A percentile compares a stretch with the other conserved stretches of the same genome.
Evolutionary conservation across 1,140 invertebrate genomes (phyloP).

Genomic region (Chionoecetes opilio): DNA sequence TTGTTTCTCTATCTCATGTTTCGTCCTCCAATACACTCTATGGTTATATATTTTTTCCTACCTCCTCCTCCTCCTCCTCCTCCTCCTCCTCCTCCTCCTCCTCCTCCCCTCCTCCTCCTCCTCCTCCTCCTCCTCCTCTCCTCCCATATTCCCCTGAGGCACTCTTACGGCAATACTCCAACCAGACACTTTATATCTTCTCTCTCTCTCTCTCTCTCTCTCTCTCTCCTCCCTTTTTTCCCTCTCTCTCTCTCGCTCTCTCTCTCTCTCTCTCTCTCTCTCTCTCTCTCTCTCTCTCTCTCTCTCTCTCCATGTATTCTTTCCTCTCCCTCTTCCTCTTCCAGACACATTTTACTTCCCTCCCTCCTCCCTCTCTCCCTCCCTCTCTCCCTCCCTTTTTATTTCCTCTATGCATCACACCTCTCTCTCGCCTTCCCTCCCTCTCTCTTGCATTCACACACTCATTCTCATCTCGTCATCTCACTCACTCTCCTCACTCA

Average conservation of each 20-base stretch:
- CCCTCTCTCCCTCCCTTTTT: neutral
- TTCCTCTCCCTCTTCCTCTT: neutral
- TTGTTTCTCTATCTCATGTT: no score
- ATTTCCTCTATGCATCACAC: neutral
- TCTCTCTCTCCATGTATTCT: neutral
- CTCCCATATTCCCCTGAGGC: neutral
- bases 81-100: conserved; percentile 21
- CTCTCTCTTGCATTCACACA: neutral
- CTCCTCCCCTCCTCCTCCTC: conserved; percentile 24
- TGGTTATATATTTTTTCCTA: neutral
- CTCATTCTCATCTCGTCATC: neutral
- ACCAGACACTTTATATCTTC: conserved; percentile 3
- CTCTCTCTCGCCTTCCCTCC: neutral
- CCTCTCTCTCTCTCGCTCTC: neutral
- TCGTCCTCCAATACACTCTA: neutral
- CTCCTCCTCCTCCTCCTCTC: conserved; percentile 22
- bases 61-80: neutral
- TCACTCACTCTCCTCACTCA: neutral
- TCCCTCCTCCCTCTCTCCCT: neutral
- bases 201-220: neutral
- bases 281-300: neutral
- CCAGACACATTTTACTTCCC: neutral
- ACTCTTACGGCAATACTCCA: neutral
- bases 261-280: neutral
- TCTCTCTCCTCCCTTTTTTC: neutral